Evolutionary conservation across 2,888 invertebrate genomes (phyloP), one percentile per base, ranked within the genome.

Genomic region (Tenthredo notha): DNA sequence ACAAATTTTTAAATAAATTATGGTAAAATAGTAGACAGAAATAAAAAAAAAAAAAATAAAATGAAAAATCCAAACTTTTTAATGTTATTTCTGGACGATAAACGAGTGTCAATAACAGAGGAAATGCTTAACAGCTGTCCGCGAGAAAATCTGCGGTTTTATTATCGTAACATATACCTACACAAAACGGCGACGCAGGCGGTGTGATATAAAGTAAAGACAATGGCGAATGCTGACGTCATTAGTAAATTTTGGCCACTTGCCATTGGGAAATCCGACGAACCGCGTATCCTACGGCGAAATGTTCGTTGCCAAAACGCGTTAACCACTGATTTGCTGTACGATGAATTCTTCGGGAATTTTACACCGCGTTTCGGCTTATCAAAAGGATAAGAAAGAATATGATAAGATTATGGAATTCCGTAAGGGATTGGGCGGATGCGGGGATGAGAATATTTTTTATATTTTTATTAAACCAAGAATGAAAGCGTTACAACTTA

Each of bases 201-300:
- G 21, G 58, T 80, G 61, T 61, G 61, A 61, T 80, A 61, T 80
- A 80, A 80, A 80, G 40, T 25, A 80, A 40, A 80, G 80, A 80
- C 80, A 80, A 80, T 80, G 80, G 80, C 83, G 83, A 67, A 67
- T 43, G 83, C 47, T 83, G 47, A 83, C 43, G 83, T 67, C 67
- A 83, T 83, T 67, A 83, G 29, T 15, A 43, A 70, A 83, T 33
- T 29, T 29, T 83, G 83, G 83, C 70, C 7, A 40, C 21, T 43
- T 37, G 83, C 83, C 83, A 83, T 21, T 47, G 65, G 65, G 83
- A 43, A 67, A 61, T 80, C 80, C 61, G 61, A 61, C n/a, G 80
- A 6, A 29, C 61, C 77, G 21, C n/a, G 54, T 58, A 61, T 61
- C 61, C 80, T 61, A 33, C 21, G 15, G n/a, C 61, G 37, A 61